Percentiles rank a stretch among this genome's conserved stretches.
These are phyloP conservation scores for Pimpla rufipes DNA, from an alignment of 2,888 invertebrate genomes.

Conservation along the genomic window DNA sequence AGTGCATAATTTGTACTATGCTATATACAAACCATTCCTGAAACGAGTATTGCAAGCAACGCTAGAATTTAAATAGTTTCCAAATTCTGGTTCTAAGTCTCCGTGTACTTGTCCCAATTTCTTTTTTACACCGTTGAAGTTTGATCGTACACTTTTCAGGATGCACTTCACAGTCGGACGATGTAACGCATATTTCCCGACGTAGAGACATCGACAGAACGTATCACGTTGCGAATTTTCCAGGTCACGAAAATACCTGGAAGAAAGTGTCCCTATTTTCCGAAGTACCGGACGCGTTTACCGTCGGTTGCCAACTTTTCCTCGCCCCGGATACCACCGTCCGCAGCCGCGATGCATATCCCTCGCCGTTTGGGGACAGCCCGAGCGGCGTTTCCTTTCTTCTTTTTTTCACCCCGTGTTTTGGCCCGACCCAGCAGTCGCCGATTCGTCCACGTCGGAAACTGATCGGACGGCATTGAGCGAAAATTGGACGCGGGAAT, in stretches of 20 bases:
- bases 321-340: constrained; percentile 1
- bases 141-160: too few relatives aligned
- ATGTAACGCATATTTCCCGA: too few relatives aligned
- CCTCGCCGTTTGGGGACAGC: not conserved
- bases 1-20: too few relatives aligned
- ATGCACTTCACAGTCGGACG: too few relatives aligned
- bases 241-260: too few relatives aligned
- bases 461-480: constrained; percentile 67
- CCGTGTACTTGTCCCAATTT: too few relatives aligned
- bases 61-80: too few relatives aligned
- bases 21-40: too few relatives aligned
- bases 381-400: not conserved
- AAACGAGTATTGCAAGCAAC: too few relatives aligned
- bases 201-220: too few relatives aligned
- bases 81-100: too few relatives aligned
- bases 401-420: not conserved
- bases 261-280: not conserved
- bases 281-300: not conserved
- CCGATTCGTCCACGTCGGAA: constrained; percentile 35
- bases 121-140: too few relatives aligned
- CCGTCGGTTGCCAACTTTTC: not conserved
- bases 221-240: not conserved
- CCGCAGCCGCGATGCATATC: not conserved
- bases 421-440: not conserved
- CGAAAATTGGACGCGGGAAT: constrained; percentile 38